These are phyloP conservation scores for Chaetophractus vellerosus DNA, from an alignment of 2,797 vertebrate genomes.

Conservation along the genomic window DNA sequence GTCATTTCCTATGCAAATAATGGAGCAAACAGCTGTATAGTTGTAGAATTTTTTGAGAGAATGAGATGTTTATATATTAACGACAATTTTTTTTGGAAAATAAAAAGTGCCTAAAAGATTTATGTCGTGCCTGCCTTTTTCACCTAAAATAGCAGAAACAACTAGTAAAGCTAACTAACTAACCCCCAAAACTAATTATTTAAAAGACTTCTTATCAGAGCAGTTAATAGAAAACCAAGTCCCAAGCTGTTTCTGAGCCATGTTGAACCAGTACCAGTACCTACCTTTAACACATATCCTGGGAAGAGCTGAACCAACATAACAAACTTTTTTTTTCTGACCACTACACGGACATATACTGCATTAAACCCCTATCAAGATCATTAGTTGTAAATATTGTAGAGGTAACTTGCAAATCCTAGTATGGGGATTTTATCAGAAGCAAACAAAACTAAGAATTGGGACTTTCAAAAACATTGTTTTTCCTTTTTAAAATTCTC, in stretches of 20 bases:
- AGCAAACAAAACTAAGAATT: not conserved
- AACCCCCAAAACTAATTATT: not conserved
- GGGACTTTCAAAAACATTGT: not conserved
- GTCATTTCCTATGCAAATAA: constrained; percentile 92
- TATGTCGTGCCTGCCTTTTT: constrained; percentile 61
- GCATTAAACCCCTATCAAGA: not conserved
- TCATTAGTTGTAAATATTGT: not conserved
- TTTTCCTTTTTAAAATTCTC: not conserved
- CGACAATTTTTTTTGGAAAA: constrained; percentile 91
- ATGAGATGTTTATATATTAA: constrained; percentile 93
- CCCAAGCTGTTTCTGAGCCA: not conserved
- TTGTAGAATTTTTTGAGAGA: constrained; percentile 92
- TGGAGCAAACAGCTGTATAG: constrained; percentile 91
- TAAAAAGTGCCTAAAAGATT: constrained; percentile 93
- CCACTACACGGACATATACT: not conserved
- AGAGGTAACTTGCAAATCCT: not conserved
- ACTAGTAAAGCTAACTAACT: not conserved
- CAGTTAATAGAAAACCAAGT: constrained; percentile 12
- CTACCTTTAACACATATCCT: not conserved
- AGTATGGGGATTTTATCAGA: not conserved
- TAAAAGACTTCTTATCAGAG: not conserved
- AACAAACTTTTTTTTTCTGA: not conserved
- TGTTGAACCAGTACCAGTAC: not conserved
- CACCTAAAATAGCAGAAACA: not conserved
- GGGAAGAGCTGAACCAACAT: no score